These are phyloP conservation scores for Merodon equestris DNA, from an alignment of 2,888 invertebrate genomes.

Conservation along the genomic window DNA sequence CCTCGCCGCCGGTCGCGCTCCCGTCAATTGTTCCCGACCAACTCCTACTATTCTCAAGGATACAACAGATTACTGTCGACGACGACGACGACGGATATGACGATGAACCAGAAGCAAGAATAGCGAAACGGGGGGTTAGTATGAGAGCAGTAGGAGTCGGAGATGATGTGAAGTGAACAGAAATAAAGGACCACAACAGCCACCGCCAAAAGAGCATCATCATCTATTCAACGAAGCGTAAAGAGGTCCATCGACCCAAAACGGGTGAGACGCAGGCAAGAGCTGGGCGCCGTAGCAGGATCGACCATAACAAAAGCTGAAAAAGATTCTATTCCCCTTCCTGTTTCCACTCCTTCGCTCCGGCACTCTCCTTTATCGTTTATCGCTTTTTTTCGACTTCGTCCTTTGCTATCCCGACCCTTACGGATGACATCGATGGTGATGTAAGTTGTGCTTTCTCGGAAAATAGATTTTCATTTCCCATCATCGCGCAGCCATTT, in stretches of 20 bases:
- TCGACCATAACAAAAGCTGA: neutral
- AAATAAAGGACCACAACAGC: conserved; percentile 68
- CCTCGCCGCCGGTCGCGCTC: neutral
- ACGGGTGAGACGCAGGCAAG: conserved; percentile 24
- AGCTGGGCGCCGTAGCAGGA: conserved; percentile 2
- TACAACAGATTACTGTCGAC: conserved; percentile 66
- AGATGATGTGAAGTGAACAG: conserved; percentile 49
- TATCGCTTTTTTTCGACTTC: neutral
- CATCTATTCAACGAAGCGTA: conserved; percentile 66
- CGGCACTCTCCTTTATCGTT: neutral
- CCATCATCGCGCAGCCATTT: conserved; percentile 58
- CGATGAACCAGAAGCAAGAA: neutral
- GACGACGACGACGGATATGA: neutral
- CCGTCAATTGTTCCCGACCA: neutral
- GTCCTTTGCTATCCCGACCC: conserved; percentile 12
- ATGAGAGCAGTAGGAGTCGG: too few species aligned
- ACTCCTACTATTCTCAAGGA: conserved; percentile 43
- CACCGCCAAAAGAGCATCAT: conserved; percentile 68
- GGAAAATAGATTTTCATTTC: conserved; percentile 66
- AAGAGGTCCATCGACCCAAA: conserved; percentile 66
- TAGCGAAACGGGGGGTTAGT: too few species aligned
- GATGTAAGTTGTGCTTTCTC: conserved; percentile 62
- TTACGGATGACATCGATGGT: neutral
- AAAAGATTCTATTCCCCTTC: conserved; percentile 15
- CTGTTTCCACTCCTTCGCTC: conserved; percentile 6